Base-by-base conservation (phyloP, 2,888 invertebrate genomes). In the Megastigmus dorsalis region DNA sequence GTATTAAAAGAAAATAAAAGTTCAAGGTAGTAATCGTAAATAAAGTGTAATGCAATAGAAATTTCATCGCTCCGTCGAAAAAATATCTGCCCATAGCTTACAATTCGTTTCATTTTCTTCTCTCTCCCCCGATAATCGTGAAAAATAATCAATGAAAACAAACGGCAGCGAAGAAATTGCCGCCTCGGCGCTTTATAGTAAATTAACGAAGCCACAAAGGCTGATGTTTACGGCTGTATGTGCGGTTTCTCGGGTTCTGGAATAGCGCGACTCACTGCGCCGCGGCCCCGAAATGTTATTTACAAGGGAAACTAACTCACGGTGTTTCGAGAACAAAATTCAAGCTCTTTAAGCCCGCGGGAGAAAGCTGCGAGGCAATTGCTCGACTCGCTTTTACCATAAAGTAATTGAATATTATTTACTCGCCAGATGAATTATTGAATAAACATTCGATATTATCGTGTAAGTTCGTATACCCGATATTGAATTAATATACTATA, bases 151-250 rank as follows among this genome's bases (percentile, higher is more conserved):
- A 30, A 48, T 23, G 33, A 33, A 50, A 33, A 63, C 33, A 18
- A 6, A 5, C 0, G 20, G 30, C 7, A 30, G 36, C 10, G 52
- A 54, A 43, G n/a, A 41, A 30, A 13, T 33, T 9, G 2, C 9
- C 6, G 55, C 13, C 5, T 52, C n/a, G 38, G 26, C 23, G 13
- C n/a, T 54, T 13, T 10, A 36, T n/a, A 57, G 26, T 57, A 38
- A 60, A 69, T 52, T 18, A 26, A 20, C 38, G 48, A 20, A 26
- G 60, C 60, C 69, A 41, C 48, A 60, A 50, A 41, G 10, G 60
- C 57, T 15, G 28, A 59, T 69, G 60, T 69, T 60, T 69, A 60
- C 60, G 38, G 55, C 30, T 13, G 20, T 30, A n/a, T 43, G 20
- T 54, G 69, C 13, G 52, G 59, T 59, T 60, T 69, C 26, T 15